Conservation (phyloP, 2,888 invertebrate species). For the Trissoscelio sp. region DNA sequence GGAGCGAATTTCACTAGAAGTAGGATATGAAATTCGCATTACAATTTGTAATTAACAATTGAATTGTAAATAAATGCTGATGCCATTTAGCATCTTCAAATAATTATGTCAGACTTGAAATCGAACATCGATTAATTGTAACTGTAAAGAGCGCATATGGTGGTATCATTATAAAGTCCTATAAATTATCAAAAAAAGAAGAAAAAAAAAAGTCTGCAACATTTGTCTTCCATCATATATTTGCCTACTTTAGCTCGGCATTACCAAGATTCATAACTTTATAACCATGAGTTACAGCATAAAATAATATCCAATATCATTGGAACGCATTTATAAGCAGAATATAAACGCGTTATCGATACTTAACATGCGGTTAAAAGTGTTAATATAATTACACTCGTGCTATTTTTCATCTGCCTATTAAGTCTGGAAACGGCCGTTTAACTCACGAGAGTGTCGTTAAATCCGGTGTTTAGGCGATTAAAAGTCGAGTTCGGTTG, state of each 20-base stretch:
- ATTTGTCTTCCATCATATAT: not conserved
- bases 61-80: constrained; percentile 27
- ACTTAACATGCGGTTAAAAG: constrained; percentile 40
- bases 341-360: constrained; percentile 39
- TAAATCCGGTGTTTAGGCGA: constrained; percentile 50
- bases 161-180: not conserved
- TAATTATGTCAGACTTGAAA: constrained; percentile 2
- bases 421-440: constrained; percentile 29
- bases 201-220: not conserved
- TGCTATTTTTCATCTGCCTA: constrained; percentile 54
- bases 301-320: constrained; percentile 25
- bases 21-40: not conserved
- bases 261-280: constrained; percentile 19
- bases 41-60: constrained; percentile 18
- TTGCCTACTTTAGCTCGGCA: constrained; percentile 3
- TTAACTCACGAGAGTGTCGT: constrained; percentile 29
- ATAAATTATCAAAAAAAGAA: no score
- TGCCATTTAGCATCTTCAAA: not conserved
- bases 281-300: constrained; percentile 6
- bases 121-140: constrained; percentile 7
- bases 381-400: constrained; percentile 51
- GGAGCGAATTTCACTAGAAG: not conserved
- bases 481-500: constrained; percentile 29
- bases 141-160: constrained; percentile 21
- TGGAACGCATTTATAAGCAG: constrained; percentile 15